These are phyloP conservation scores for Drosophila niveifrons DNA, from an alignment of 2,888 invertebrate genomes.

Conservation along the genomic window DNA sequence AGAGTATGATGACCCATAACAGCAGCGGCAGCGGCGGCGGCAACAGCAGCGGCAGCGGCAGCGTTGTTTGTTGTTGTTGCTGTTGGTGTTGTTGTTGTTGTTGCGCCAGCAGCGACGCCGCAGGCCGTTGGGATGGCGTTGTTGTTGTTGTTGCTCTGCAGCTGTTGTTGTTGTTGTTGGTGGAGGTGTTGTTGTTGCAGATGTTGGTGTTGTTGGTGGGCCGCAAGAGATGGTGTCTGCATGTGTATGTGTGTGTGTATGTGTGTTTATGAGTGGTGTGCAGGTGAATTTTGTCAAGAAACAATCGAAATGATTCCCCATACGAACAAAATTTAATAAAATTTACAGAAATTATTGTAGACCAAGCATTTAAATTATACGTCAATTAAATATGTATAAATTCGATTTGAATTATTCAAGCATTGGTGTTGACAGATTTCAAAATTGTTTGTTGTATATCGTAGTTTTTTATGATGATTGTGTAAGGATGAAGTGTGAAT, in stretches of 20 bases:
- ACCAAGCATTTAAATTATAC: slow-evolving; percentile 69
- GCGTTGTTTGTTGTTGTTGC: slow-evolving; percentile 71
- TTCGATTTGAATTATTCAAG: slow-evolving; percentile 71
- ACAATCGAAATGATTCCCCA: slow-evolving; percentile 33
- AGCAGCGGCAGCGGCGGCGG: slow-evolving; percentile 87
- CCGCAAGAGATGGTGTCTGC: slow-evolving; percentile 84
- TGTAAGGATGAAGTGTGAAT: slow-evolving; percentile 2
- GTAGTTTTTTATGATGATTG: slow-evolving; percentile 3
- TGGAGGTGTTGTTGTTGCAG: slow-evolving; percentile 67
- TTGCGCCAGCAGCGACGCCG: slow-evolving; percentile 86
- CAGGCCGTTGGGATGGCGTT: slow-evolving; percentile 82
- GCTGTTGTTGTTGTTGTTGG: slow-evolving; percentile 61
- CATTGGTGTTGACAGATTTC: slow-evolving; percentile 63
- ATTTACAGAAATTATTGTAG: slow-evolving; percentile 45
- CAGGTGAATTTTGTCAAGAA: slow-evolving; percentile 32
- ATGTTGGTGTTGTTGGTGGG: slow-evolving; percentile 83
- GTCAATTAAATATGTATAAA: slow-evolving; percentile 62
- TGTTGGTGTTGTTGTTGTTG: slow-evolving; percentile 73
- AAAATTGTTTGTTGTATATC: slow-evolving; percentile 39
- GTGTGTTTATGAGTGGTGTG: slow-evolving; percentile 37
- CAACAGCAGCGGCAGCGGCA: slow-evolving; percentile 75
- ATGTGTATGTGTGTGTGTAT: slow-evolving; percentile 41
- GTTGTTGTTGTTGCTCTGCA: slow-evolving; percentile 61
- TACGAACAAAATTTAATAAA: slow-evolving; percentile 38
- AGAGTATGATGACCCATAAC: slow-evolving; percentile 86